phyloP scores from a whole-genome alignment of 2,888 invertebrate species.

The Pseudococcus jackbeardsleyi region DNA sequence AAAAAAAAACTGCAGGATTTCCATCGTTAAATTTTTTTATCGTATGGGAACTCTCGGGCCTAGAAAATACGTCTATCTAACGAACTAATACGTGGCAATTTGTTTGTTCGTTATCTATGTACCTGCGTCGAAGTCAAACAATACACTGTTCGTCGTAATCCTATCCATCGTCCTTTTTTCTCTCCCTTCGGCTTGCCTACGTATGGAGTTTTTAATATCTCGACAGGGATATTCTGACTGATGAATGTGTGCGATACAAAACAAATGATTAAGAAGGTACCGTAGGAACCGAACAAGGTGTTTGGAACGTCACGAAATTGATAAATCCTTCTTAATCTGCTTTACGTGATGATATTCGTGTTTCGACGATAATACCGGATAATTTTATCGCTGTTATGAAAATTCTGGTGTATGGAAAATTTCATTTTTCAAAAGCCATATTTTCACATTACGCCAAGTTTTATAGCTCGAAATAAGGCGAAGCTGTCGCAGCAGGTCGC shows the following conservation, averaged over 20 bases:
- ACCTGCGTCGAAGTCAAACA: background rate
- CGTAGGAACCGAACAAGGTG: background rate
- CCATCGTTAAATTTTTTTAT: constrained; percentile 10
- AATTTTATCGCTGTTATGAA: constrained; percentile 16
- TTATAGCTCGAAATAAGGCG: background rate
- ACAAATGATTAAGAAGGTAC: constrained; percentile 1
- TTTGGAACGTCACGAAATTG: constrained; percentile 33
- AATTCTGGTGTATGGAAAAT: background rate
- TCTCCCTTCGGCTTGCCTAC: background rate
- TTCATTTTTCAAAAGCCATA: background rate
- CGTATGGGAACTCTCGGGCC: background rate
- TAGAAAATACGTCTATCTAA: background rate
- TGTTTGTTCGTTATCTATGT: background rate
- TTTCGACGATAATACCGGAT: background rate
- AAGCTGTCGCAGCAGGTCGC: background rate
- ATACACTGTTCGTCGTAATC: background rate
- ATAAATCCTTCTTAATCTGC: constrained; percentile 42
- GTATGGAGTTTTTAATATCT: background rate
- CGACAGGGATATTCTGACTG: background rate
- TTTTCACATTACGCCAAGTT: background rate
- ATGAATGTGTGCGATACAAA: constrained; percentile 5
- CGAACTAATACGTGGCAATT: background rate
- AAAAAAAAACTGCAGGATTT: background rate
- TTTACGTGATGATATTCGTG: constrained; percentile 39
- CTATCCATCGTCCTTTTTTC: background rate